Percentiles rank a stretch among this genome's conserved stretches.
Evolutionary conservation across 2,797 vertebrate genomes (phyloP).

Genomic region (Macroramphosus scolopax): DNA sequence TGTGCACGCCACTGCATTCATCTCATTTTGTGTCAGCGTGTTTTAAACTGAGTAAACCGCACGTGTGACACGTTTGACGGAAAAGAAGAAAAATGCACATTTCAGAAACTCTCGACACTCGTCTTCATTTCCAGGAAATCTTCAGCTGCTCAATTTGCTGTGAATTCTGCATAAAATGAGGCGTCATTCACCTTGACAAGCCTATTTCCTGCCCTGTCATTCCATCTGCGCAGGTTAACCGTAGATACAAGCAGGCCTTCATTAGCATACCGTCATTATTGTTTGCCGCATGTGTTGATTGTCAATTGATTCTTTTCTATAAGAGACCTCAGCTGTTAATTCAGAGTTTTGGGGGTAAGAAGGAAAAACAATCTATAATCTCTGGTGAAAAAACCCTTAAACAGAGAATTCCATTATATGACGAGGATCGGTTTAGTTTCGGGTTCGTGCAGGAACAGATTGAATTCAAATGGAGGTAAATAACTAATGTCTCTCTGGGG

Average conservation of each 20-base stretch:
- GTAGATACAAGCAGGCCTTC: conserved; percentile 51
- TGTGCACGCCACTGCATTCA: conserved; percentile 1
- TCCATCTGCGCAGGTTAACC: conserved; percentile 62
- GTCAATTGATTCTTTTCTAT: conserved; percentile 2
- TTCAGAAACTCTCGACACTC: conserved; percentile 28
- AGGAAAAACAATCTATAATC: too few species aligned
- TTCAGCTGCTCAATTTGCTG: conserved; percentile 67
- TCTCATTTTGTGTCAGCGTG: neutral
- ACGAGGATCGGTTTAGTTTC: conserved; percentile 16
- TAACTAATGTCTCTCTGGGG: conserved; percentile 7
- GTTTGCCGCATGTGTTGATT: conserved; percentile 36
- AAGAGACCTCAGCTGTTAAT: conserved; percentile 7
- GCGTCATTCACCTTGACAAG: conserved; percentile 74
- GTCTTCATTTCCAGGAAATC: conserved; percentile 59
- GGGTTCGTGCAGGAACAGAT: too few species aligned
- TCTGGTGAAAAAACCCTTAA: too few species aligned
- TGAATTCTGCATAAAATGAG: conserved; percentile 69
- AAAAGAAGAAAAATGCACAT: conserved; percentile 30
- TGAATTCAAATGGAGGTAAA: conserved; percentile 31
- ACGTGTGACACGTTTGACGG: conserved; percentile 5
- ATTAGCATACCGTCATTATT: conserved; percentile 41
- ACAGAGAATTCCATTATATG: conserved; percentile 34
- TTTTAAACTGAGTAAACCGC: conserved; percentile 1
- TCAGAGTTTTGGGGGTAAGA: too few species aligned
- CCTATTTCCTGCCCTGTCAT: conserved; percentile 76